Evolutionary conservation across 2,888 invertebrate species (phyloP), one percentile per base, ranked within the genome.

Genomic region (Thera britannica): DNA sequence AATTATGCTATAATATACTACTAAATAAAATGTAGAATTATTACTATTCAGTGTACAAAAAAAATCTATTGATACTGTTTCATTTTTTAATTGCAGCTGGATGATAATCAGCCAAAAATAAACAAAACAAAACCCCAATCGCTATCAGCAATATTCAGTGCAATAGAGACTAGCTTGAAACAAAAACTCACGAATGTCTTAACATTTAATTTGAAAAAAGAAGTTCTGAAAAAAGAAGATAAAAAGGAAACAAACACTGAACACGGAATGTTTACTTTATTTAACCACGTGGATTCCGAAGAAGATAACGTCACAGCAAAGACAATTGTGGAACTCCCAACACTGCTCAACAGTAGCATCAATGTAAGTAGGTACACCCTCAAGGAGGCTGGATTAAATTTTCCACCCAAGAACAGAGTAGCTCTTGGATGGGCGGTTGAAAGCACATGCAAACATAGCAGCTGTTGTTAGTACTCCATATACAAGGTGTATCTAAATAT

Each of bases 121-220:
- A 7, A 57, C 2, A 76, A 76, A 67, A 49, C 74, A 41, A 64
- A 72, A 65, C 74, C 79, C 12, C 81, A 79, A 71, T 69, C 77
- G 36, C 58, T 84, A 64, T 70, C 77, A 58, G 75, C 78, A 36
- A 71, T 83, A 46, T 83, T 87, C 64, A 84, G 76, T 56, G 76
- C 83, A 44, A 72, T 87, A 58, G 87, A 87, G 75, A 79, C 70
- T 2, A 82, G 85, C 71, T 75, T 87, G 57, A 84, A 82, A 76
- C 77, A 83, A 41, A 84, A 84, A 68, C 77, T 83, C 58, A 77
- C 73, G 38, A 85, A 81, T 65, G 79, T 84, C 65, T 34, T 79
- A 11, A 76, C 81, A 0, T 81, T 74, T 62, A 78, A 81, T 73
- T 63, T 75, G 7, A 78, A 76, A 9, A 77, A 76, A 54, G 75